A percentile compares a stretch with the other conserved stretches of the same genome.
Conservation (phyloP, 2,888 invertebrate genomes). For the Bellardia bayeri region DNA sequence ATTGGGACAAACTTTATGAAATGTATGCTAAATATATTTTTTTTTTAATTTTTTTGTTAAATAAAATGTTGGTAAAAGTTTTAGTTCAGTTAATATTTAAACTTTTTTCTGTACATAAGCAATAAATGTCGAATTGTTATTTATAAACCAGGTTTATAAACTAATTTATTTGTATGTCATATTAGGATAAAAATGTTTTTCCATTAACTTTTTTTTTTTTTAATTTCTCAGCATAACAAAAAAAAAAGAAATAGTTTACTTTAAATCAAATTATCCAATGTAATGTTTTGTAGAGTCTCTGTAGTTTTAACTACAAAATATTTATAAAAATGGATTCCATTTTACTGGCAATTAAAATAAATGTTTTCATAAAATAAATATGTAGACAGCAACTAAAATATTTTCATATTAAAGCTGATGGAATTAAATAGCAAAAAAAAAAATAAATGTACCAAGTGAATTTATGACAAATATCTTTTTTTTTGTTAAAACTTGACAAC, state of each 20-base stretch:
- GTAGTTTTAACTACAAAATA: constrained; percentile 5
- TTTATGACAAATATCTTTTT: neutral
- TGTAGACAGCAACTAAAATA: constrained; percentile 9
- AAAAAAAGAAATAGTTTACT: neutral
- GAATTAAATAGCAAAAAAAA: neutral
- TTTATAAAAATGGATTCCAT: neutral
- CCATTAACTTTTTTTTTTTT: neutral
- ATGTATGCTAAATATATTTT: no score
- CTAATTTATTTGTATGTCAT: neutral
- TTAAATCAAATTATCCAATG: neutral
- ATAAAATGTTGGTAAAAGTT: no score
- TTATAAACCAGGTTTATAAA: neutral
- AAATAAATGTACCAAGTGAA: neutral
- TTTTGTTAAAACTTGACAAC: neutral
- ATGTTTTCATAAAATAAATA: no score
- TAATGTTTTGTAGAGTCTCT: neutral
- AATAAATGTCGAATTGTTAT: no score
- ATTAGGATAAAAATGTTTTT: neutral
- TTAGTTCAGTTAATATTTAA: no score
- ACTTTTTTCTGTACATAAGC: no score
- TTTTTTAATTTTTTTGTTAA: no score
- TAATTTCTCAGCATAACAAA: neutral
- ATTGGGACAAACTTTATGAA: no score
- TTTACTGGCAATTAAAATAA: constrained; percentile 4
- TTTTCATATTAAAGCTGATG: neutral